Evolutionary conservation across 2,113 vertebrate genomes (phyloP).

Genomic region (Fregetta grallaria): DNA sequence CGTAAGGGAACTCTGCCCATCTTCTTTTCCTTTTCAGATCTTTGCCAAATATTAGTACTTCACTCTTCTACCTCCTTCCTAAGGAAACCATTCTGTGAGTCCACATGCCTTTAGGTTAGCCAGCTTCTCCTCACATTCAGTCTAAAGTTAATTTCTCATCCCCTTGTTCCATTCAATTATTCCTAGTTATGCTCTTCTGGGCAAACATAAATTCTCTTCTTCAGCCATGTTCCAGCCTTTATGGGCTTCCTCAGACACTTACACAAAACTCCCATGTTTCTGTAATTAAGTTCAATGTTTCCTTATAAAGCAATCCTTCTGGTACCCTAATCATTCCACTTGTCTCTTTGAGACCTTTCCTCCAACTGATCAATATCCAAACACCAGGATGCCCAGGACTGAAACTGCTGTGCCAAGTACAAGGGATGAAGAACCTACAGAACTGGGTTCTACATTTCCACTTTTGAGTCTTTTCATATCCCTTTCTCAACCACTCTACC

Average conservation of each 20-base stretch:
- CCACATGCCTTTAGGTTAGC: neutral
- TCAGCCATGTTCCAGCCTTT: neutral
- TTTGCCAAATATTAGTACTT: neutral
- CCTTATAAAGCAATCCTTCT: neutral
- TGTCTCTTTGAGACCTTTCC: neutral
- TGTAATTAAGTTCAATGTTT: neutral
- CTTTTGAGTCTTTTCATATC: neutral
- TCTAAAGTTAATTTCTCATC: neutral
- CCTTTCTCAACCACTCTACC: neutral
- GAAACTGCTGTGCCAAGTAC: neutral
- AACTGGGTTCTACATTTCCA: neutral
- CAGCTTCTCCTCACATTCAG: neutral
- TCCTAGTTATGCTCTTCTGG: neutral
- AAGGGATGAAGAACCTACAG: neutral
- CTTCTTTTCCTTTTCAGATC: neutral
- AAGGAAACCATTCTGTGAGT: neutral
- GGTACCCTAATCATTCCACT: neutral
- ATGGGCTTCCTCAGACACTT: neutral
- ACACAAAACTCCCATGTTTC: neutral
- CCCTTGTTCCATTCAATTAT: neutral
- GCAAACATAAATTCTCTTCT: neutral
- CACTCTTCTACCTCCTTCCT: neutral
- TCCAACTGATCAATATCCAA: neutral
- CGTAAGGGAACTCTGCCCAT: neutral
- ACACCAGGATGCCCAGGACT: neutral